These are phyloP conservation scores for Apocrypta bakeri DNA, from an alignment of 1,140 invertebrate species.

Conservation along the genomic window DNA sequence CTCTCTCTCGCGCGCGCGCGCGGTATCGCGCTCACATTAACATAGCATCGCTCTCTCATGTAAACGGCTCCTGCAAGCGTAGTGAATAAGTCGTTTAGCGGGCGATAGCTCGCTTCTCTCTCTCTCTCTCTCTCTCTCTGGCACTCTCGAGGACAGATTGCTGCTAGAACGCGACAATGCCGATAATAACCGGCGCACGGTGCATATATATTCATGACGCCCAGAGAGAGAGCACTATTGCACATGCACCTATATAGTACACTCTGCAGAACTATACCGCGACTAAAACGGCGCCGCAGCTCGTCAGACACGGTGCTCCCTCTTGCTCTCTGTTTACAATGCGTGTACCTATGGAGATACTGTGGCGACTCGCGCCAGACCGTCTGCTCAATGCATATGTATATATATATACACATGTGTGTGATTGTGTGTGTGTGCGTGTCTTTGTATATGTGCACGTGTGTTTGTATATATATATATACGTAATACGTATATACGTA, in stretches of 20 bases:
- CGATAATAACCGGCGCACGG: slow-evolving; percentile 50
- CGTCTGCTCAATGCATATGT: not conserved
- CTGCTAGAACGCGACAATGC: slow-evolving; percentile 52
- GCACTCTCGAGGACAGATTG: slow-evolving; percentile 51
- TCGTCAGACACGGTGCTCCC: not conserved
- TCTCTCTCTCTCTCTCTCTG: not conserved
- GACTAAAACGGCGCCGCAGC: not conserved
- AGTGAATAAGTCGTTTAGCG: slow-evolving; percentile 56
- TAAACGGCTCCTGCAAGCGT: slow-evolving; percentile 33
- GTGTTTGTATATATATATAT: too few species aligned
- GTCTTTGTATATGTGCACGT: too few species aligned
- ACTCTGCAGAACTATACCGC: not conserved
- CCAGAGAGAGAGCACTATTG: not conserved
- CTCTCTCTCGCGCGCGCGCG: too few species aligned
- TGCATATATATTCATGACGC: slow-evolving; percentile 57
- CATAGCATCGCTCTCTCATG: not conserved
- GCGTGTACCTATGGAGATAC: not conserved
- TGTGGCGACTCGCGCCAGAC: not conserved
- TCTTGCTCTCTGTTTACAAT: not conserved
- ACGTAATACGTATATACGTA: too few species aligned
- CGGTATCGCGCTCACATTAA: slow-evolving; percentile 8
- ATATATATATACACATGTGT: not conserved
- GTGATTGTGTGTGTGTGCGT: too few species aligned
- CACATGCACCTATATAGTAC: not conserved
- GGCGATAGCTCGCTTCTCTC: slow-evolving; percentile 51